Percentiles rank a stretch among this genome's conserved stretches.
phyloP scores from a whole-genome alignment of 2,888 invertebrate genomes.

The Agrochola lota region DNA sequence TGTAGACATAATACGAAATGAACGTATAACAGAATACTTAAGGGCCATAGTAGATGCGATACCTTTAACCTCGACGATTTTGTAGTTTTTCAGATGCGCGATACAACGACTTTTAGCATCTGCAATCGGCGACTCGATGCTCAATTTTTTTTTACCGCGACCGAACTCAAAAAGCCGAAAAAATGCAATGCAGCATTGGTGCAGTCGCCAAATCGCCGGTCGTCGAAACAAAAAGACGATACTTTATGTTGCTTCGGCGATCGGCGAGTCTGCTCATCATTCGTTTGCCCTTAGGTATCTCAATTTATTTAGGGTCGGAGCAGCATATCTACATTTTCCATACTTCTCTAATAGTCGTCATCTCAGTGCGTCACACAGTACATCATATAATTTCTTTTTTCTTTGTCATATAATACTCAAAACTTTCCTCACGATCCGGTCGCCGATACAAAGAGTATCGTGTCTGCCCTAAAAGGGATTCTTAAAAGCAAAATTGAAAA shows the following conservation, averaged over 20 bases:
- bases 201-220: not conserved
- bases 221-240: too few species aligned
- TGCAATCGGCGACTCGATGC: too few species aligned
- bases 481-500: constrained; percentile 44
- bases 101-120: not conserved
- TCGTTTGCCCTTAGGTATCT: not conserved
- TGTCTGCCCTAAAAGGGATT: constrained; percentile 12
- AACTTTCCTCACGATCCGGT: not conserved
- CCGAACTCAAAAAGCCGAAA: not conserved
- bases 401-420: too few species aligned
- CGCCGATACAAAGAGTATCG: not conserved
- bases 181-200: not conserved
- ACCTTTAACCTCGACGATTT: not conserved
- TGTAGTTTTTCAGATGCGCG: not conserved
- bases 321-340: too few species aligned
- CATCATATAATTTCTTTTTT: not conserved
- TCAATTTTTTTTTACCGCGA: not conserved
- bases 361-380: too few species aligned
- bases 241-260: too few species aligned
- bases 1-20: not conserved
- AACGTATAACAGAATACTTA: not conserved
- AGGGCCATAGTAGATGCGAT: not conserved
- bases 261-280: not conserved
- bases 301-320: not conserved
- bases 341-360: not conserved